A percentile compares a stretch with the other conserved stretches of the same genome.
These are phyloP conservation scores for Dicranocentrus wangi DNA, from an alignment of 2,888 invertebrate species.

Conservation along the genomic window DNA sequence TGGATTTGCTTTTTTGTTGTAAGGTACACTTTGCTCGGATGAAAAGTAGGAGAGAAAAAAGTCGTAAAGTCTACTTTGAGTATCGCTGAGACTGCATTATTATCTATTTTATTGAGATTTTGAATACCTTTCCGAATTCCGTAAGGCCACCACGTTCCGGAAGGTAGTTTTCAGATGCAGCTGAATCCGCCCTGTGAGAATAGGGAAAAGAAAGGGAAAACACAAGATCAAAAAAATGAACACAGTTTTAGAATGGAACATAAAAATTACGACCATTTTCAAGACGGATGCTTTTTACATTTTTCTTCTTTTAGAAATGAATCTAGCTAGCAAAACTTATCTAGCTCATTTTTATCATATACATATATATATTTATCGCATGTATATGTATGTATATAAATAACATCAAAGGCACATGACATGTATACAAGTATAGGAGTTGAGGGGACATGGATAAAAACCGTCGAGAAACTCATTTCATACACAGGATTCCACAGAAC, in stretches of 20 bases:
- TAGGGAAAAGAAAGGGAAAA: slow-evolving; percentile 9
- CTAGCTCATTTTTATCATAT: slow-evolving; percentile 3
- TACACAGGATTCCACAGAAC: slow-evolving; percentile 18
- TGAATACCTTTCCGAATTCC: slow-evolving; percentile 72
- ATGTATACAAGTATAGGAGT: too few relatives aligned
- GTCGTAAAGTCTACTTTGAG: slow-evolving; percentile 60
- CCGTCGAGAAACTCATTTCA: slow-evolving; percentile 44
- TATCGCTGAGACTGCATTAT: slow-evolving; percentile 58
- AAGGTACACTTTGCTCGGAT: slow-evolving; percentile 19
- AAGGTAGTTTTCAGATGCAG: slow-evolving; percentile 71
- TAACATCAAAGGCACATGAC: too few relatives aligned
- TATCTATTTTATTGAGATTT: slow-evolving; percentile 62
- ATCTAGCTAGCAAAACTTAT: neutral
- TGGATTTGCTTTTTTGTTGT: neutral
- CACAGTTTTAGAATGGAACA: slow-evolving; percentile 39
- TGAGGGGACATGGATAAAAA: too few relatives aligned
- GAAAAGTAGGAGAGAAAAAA: slow-evolving; percentile 33
- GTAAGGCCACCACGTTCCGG: slow-evolving; percentile 73
- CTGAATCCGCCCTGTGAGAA: slow-evolving; percentile 71
- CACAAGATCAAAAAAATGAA: slow-evolving; percentile 39
- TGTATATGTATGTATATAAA: too few relatives aligned
- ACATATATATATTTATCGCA: too few relatives aligned
- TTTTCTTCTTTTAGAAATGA: slow-evolving; percentile 25
- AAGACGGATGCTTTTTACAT: slow-evolving; percentile 38
- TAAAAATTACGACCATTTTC: slow-evolving; percentile 54